phyloP scores from a whole-genome alignment of 2,113 vertebrate genomes.

The Galeopterus variegatus region DNA sequence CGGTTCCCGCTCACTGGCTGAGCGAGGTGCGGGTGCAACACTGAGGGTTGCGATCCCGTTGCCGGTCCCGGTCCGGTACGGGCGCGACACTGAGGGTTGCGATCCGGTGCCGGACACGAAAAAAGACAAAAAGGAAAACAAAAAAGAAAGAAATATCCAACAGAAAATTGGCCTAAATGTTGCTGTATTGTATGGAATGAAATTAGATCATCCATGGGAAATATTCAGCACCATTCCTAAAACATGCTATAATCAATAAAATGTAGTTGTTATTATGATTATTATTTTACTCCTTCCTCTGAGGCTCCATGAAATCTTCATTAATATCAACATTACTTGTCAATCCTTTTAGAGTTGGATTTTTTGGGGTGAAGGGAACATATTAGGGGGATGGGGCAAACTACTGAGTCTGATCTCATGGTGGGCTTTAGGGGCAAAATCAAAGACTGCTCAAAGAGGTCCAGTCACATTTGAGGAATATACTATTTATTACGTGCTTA shows the following conservation, averaged over 20 bases:
- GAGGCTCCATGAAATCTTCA: background rate
- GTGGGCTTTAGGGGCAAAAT: background rate
- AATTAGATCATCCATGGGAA: background rate
- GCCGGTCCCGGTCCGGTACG: no score
- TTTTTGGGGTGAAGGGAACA: background rate
- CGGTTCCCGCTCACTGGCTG: no score
- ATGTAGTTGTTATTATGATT: background rate
- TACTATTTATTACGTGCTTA: background rate
- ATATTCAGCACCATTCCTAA: background rate
- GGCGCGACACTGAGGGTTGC: no score
- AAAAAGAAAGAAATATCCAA: background rate
- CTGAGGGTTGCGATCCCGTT: no score
- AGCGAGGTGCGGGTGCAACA: no score
- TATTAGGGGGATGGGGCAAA: background rate
- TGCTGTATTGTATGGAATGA: background rate
- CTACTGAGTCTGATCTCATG: background rate
- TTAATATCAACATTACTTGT: slow-evolving; percentile 17
- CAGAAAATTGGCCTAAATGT: slow-evolving; percentile 12
- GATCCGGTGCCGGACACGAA: no score
- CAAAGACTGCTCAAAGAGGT: background rate
- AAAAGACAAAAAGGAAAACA: no score
- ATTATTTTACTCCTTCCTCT: background rate
- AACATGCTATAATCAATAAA: background rate
- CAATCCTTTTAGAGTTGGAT: background rate
- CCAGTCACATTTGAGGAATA: background rate